phyloP scores from a whole-genome alignment of 2,888 invertebrate genomes.

The Epinotia nisella region DNA sequence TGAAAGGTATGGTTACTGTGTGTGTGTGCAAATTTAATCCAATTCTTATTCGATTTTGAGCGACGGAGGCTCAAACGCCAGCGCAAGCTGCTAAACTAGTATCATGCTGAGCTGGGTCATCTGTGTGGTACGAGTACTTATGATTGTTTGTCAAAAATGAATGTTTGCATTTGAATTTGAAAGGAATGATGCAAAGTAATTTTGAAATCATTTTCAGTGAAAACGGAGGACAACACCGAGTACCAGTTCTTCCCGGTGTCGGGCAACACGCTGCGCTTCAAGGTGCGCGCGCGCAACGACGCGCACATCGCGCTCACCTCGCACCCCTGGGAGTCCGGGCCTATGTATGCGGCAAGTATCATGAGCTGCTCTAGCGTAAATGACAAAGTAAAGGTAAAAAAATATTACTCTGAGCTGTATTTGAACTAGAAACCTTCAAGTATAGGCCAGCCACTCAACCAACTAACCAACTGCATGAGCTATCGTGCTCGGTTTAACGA shows the following conservation, averaged over 20 bases:
- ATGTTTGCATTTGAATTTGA: too few species aligned
- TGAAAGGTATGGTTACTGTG: too few species aligned
- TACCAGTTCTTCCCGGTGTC: conserved; percentile 13
- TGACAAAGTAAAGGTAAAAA: too few species aligned
- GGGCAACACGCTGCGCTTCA: background rate
- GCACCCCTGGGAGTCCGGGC: background rate
- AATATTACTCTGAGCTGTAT: too few species aligned
- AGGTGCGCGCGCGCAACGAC: conserved; percentile 9
- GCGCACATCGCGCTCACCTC: conserved; percentile 15
- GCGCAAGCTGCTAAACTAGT: too few species aligned
- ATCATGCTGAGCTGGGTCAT: too few species aligned
- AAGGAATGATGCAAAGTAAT: background rate
- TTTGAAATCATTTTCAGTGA: background rate
- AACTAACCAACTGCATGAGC: too few species aligned
- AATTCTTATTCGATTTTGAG: background rate
- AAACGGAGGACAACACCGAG: background rate
- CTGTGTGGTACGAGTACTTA: too few species aligned
- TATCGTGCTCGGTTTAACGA: too few species aligned
- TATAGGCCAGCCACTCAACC: too few species aligned
- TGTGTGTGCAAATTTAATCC: too few species aligned
- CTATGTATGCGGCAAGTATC: conserved; percentile 8
- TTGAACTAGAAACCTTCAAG: background rate
- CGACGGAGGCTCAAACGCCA: background rate
- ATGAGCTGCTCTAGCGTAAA: background rate
- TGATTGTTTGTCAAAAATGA: too few species aligned